A percentile compares a stretch with the other conserved stretches of the same genome.
Conservation (phyloP, 2,113 vertebrate species). For the Gavia stellata region DNA sequence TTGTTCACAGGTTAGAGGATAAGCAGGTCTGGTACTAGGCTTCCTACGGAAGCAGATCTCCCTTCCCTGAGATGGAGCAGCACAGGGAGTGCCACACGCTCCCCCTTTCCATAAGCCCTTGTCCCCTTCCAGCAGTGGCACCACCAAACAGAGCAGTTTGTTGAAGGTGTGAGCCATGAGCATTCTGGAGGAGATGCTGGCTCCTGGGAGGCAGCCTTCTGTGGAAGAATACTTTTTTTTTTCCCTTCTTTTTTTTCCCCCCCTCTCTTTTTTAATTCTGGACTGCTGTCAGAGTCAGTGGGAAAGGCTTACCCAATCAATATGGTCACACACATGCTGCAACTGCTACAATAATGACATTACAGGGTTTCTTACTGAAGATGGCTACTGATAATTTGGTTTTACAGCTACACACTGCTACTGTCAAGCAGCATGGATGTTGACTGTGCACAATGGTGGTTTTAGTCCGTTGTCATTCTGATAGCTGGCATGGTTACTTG, state of each 20-base stretch:
- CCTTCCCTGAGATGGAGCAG: neutral
- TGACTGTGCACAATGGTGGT: accelerated
- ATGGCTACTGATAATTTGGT: neutral
- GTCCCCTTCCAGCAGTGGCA: neutral
- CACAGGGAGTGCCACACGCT: neutral
- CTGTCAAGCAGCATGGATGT: accelerated
- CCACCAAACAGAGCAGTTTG: neutral
- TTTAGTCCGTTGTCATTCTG: neutral
- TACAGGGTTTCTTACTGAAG: neutral
- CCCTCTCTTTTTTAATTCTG: neutral
- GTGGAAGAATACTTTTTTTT: neutral
- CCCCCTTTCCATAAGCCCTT: neutral
- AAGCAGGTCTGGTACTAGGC: neutral
- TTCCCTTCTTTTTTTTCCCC: too few relatives aligned
- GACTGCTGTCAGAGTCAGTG: neutral
- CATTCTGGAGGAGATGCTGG: neutral
- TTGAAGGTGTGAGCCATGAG: neutral
- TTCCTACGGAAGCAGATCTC: neutral
- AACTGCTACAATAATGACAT: neutral
- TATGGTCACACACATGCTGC: neutral
- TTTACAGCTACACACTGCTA: neutral
- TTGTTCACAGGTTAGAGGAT: neutral
- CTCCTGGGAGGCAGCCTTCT: neutral
- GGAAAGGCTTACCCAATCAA: neutral
- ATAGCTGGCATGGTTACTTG: neutral